These are phyloP conservation scores for Creontiades dilutus DNA, from an alignment of 2,888 invertebrate species.

Conservation along the genomic window DNA sequence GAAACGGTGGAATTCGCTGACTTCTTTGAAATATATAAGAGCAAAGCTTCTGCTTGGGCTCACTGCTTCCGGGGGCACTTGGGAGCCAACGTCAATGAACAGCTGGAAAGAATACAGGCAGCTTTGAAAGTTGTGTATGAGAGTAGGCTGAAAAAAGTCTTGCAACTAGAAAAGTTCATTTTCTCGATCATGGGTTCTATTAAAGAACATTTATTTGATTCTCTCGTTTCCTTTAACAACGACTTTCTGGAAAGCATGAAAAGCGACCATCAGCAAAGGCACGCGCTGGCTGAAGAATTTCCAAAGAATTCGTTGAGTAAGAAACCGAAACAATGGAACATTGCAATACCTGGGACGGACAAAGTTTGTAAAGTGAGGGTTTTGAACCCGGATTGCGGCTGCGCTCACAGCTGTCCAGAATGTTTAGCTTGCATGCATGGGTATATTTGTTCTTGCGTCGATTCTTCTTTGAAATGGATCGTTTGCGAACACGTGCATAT, in stretches of 20 bases:
- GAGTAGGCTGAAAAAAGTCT: slow-evolving; percentile 59
- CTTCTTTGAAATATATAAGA: slow-evolving; percentile 65
- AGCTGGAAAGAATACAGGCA: slow-evolving; percentile 44
- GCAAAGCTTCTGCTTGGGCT: slow-evolving; percentile 63
- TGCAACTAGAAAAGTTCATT: slow-evolving; percentile 57
- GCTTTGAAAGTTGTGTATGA: slow-evolving; percentile 55
- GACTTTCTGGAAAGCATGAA: slow-evolving; percentile 47
- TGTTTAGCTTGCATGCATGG: slow-evolving; percentile 67
- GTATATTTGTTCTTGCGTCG: slow-evolving; percentile 70
- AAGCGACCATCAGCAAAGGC: slow-evolving; percentile 38
- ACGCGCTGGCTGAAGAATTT: slow-evolving; percentile 46
- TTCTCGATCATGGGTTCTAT: slow-evolving; percentile 44
- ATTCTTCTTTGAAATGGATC: slow-evolving; percentile 69
- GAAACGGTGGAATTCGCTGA: slow-evolving; percentile 60
- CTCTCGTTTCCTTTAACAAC: slow-evolving; percentile 32
- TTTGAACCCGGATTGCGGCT: slow-evolving; percentile 50
- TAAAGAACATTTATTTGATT: slow-evolving; percentile 63
- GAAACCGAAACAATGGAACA: slow-evolving; percentile 66
- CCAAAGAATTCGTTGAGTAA: slow-evolving; percentile 39
- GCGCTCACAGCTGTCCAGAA: slow-evolving; percentile 54
- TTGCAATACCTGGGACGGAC: slow-evolving; percentile 41
- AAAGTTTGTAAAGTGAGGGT: slow-evolving; percentile 61
- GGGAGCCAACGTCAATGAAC: slow-evolving; percentile 52
- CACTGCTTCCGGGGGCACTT: slow-evolving; percentile 62
- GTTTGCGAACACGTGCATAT: slow-evolving; percentile 69